Evolutionary conservation across 2,113 vertebrate species (phyloP).

Genomic region (Muntiacus muntjak): DNA sequence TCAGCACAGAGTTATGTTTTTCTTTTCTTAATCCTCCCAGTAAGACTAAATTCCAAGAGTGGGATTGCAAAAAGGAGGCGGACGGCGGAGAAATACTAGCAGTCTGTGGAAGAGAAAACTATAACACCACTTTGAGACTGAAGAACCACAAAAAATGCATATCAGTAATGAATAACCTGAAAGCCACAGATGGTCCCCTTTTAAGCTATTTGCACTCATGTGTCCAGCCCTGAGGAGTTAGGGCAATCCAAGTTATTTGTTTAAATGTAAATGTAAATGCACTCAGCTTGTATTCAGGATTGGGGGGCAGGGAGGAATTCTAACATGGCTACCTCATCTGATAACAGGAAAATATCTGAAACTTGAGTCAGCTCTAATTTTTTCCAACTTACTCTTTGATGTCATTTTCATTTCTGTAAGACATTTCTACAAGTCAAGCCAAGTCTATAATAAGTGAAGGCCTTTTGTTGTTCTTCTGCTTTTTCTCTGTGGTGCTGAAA

Average conservation of each 20-base stretch:
- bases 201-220: background rate
- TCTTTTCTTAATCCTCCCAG: conserved; percentile 46
- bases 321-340: background rate
- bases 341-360: background rate
- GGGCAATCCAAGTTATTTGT: background rate
- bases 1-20: conserved; percentile 71
- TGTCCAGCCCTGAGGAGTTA: background rate
- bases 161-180: background rate
- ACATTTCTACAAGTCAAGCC: background rate
- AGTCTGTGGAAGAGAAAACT: background rate
- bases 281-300: background rate
- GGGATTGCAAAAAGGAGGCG: conserved; percentile 53
- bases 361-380: background rate
- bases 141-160: background rate
- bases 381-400: background rate
- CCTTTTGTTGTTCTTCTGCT: background rate
- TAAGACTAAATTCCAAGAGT: conserved; percentile 69
- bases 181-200: background rate
- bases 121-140: background rate
- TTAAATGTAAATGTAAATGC: background rate
- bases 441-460: background rate
- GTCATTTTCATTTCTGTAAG: background rate
- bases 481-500: background rate
- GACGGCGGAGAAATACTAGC: conserved; percentile 49
- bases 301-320: background rate